Base-by-base conservation (phyloP, 2,797 vertebrate species). In the Furcifer pardalis region DNA sequence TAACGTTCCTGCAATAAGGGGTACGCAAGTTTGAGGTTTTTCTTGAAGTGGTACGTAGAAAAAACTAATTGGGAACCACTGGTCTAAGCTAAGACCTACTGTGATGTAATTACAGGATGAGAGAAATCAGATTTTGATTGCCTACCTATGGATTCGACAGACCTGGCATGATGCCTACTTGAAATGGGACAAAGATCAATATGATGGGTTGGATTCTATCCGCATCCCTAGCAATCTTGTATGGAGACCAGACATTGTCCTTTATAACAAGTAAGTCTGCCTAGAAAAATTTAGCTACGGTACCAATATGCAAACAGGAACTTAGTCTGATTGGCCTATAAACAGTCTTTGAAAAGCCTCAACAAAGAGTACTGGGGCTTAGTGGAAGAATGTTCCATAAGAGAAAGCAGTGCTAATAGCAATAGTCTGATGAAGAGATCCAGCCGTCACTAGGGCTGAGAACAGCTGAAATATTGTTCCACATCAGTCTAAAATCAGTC, bases 211-310 rank as follows among this genome's bases (percentile, higher is more conserved):
- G 73, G 98, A 99, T 95, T 97, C 98, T 87, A 98, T 99, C 91
- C 97, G 98, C 91, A 99, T 99, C 87, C 98, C 98, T 85, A 98
- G 98, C 13, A 97, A 96, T 92, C 94, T 98, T 88, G 98, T 99
- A 83, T 99, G 98, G 98, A 98, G 98, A 91, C 98, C 98, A 0
- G 98, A 99, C 93, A 99, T 99, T 7, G 98, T 99, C 79, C 96
- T 99, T 1, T 99, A 99, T 90, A 99, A 99, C 96, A 99, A 99
- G 98, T 99, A 94, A 96, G 97, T 91, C 25, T 66, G 77, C 6
- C 65, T 86, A 35, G 4, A 27, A 25, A 83, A 73, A 9, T 17
- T 19, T 52, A 27, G 71, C 40, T 32, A 49, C 21, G 71, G 40
- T 32, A 49, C 21, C 9, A 73, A 42, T 69, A 37, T 60, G 19